phyloP scores from a whole-genome alignment of 2,113 vertebrate genomes.

The Gallinago undulata region DNA sequence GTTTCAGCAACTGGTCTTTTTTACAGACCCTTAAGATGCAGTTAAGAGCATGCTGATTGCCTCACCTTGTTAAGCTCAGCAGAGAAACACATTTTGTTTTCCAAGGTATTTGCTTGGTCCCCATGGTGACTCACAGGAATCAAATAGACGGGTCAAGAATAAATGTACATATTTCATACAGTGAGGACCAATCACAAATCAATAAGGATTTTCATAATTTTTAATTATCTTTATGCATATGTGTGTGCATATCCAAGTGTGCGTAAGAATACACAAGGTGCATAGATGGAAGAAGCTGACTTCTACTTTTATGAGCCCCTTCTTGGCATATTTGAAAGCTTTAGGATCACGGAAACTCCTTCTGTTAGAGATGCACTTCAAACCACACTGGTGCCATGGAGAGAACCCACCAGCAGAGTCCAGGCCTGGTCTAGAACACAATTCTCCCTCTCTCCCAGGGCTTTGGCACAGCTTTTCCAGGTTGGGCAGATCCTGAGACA shows the following conservation, averaged over 20 bases:
- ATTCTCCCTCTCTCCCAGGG: neutral
- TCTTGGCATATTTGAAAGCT: neutral
- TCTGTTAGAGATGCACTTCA: neutral
- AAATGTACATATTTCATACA: neutral
- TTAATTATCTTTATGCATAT: neutral
- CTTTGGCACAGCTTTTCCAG: neutral
- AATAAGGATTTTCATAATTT: neutral
- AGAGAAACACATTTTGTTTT: constrained; percentile 1
- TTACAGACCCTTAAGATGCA: constrained; percentile 25
- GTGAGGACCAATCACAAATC: neutral
- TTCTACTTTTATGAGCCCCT: neutral
- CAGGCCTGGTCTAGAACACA: neutral
- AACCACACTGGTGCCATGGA: neutral
- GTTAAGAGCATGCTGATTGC: constrained; percentile 31
- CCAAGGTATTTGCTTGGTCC: neutral
- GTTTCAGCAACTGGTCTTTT: constrained; percentile 43
- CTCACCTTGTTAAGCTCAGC: constrained; percentile 12
- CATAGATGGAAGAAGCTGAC: neutral
- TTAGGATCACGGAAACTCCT: neutral
- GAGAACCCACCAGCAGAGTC: neutral
- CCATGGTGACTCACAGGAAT: neutral
- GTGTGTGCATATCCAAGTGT: neutral
- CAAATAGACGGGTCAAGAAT: neutral
- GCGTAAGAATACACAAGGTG: neutral
- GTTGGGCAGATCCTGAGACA: neutral